Evolutionary conservation across 2,113 vertebrate genomes (phyloP), one percentile per base, ranked within the genome.

Genomic region (Phoxinus phoxinus): DNA sequence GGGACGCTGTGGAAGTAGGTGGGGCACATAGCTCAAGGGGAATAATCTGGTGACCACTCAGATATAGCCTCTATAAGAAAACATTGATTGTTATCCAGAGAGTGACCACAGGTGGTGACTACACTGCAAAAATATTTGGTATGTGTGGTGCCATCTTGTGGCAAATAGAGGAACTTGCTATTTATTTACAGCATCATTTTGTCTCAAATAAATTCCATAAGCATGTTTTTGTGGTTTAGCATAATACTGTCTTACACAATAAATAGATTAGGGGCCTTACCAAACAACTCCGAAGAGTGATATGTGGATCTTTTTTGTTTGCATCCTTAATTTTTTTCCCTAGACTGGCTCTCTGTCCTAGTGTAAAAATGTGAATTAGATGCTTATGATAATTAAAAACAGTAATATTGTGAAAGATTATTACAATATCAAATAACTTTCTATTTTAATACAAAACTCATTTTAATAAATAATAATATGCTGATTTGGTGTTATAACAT

Each of bases 81-180:
- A 86, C 74, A 85, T 35, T 84, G 73, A 48, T 86, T 51, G 13
- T 77, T 37, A 67, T 73, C 59, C 65, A 74, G 74, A n/a, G 56
- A 88, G 86, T 89, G 87, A 82, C 87, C 86, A 77, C 83, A 89
- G 79, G 83, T 81, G 81, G 81, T 83, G 85, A 81, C 81, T 81
- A 15, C 44, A 73, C 23, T 79, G 75, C 76, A 69, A 30, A 85
- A 63, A 51, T 85, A 86, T 74, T 32, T 51, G 86, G 87, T 79
- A 86, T 59, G 37, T 72, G 32, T 84, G 88, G 91, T 91, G 27
- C 93, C 94, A 90, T 91, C 84, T 85, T 23, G 93, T 94, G 95
- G 93, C 86, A 37, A 77, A 30, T 6, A 37, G 3, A 83, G n/a
- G 25, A 41, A 63, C 35, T 23, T 63, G 11, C 6, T 56, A 3